Evolutionary conservation across 1,140 invertebrate genomes (phyloP).

Genomic region (Cephus cinctus): DNA sequence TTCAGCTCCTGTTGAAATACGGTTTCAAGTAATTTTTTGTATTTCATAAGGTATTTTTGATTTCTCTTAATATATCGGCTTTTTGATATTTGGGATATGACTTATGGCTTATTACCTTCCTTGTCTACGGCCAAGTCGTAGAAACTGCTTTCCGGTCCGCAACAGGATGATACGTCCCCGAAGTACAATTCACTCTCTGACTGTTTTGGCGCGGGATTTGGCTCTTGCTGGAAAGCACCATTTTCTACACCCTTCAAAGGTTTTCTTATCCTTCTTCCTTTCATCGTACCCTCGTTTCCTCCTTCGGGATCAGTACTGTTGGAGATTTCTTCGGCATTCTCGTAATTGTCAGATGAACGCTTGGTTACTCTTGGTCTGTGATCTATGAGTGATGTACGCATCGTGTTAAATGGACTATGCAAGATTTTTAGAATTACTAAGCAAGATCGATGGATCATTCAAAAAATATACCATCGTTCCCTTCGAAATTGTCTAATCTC

Average conservation of each 20-base stretch:
- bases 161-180: constrained; percentile 83
- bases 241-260: constrained; percentile 62
- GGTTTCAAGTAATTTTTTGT: neutral
- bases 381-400: no score
- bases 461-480: constrained; percentile 36
- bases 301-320: constrained; percentile 44
- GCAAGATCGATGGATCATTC: no score
- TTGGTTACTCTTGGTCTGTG: constrained; percentile 38
- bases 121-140: constrained; percentile 51
- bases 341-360: constrained; percentile 48
- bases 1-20: constrained; percentile 21
- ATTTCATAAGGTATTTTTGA: constrained; percentile 2
- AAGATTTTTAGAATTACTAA: no score
- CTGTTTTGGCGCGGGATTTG: constrained; percentile 44
- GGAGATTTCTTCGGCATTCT: constrained; percentile 48
- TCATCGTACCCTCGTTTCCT: constrained; percentile 43
- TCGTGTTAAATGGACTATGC: no score
- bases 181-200: constrained; percentile 78
- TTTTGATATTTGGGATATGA: neutral
- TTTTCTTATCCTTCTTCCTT: constrained; percentile 38
- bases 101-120: constrained; percentile 32
- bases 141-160: constrained; percentile 54
- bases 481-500: constrained; percentile 46
- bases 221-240: constrained; percentile 59
- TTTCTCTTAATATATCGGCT: neutral